Conservation (phyloP, 2,888 invertebrate genomes). For the Alloscopus bannaensis region DNA sequence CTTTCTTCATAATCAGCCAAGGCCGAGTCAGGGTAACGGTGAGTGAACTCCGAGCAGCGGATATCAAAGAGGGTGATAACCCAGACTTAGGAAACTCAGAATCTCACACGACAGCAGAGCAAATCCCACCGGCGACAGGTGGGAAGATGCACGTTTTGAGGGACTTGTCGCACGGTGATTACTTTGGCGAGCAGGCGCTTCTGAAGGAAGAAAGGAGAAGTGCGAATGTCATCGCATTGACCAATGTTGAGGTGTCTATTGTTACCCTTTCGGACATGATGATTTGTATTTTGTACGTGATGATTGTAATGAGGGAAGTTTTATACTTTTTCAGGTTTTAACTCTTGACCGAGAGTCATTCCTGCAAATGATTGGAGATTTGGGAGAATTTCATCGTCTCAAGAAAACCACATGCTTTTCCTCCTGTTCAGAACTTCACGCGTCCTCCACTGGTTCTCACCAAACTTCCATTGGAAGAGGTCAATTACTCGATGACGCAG, state of each 20-base stretch:
- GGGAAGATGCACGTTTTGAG: constrained; percentile 79
- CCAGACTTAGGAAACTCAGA: background rate
- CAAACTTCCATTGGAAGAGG: constrained; percentile 28
- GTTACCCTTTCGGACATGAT: background rate
- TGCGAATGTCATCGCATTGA: constrained; percentile 79
- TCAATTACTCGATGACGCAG: constrained; percentile 32
- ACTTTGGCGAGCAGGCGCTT: constrained; percentile 92
- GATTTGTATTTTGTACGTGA: background rate
- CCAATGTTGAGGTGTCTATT: constrained; percentile 76
- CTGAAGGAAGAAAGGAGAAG: constrained; percentile 85
- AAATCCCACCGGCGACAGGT: constrained; percentile 2
- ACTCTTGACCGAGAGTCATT: constrained; percentile 95
- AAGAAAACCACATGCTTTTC: constrained; percentile 58
- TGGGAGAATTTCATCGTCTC: constrained; percentile 81
- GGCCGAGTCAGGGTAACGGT: constrained; percentile 85
- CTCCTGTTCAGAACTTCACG: constrained; percentile 54
- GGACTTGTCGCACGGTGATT: constrained; percentile 85
- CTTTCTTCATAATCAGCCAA: constrained; percentile 92
- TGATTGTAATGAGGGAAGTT: background rate
- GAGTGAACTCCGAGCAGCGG: constrained; percentile 38
- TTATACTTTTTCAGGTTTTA: constrained; percentile 75
- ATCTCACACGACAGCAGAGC: background rate
- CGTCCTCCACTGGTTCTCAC: constrained; percentile 15
- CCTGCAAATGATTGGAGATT: constrained; percentile 87
- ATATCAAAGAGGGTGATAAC: constrained; percentile 40